phyloP scores from a whole-genome alignment of 2,113 vertebrate genomes.

The Mugil cephalus region DNA sequence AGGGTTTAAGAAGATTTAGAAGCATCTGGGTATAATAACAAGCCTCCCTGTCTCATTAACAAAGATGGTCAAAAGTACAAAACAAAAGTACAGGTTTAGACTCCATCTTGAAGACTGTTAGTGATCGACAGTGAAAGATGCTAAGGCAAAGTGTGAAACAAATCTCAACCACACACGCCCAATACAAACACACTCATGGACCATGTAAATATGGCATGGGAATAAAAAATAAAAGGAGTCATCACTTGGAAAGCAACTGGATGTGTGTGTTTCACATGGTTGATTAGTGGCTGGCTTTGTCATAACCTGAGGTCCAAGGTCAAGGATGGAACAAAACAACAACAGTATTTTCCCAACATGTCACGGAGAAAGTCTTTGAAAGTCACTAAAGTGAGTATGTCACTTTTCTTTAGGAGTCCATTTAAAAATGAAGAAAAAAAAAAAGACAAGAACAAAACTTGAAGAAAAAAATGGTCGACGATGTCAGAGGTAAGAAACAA shows the following conservation, averaged over 20 bases:
- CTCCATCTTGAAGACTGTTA: slow-evolving; percentile 36
- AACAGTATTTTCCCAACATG: slow-evolving; percentile 28
- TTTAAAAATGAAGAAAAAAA: neutral
- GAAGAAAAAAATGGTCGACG: neutral
- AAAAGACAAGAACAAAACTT: neutral
- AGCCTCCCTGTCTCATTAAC: slow-evolving; percentile 48
- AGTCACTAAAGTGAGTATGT: neutral
- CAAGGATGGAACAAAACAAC: neutral
- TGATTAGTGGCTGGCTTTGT: slow-evolving; percentile 20
- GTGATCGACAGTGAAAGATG: slow-evolving; percentile 31
- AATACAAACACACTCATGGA: slow-evolving; percentile 19
- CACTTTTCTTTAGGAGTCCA: neutral
- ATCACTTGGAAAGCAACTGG: slow-evolving; percentile 18
- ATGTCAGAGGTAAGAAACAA: slow-evolving; percentile 23
- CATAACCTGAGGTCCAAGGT: slow-evolving; percentile 29
- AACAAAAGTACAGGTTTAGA: slow-evolving; percentile 36
- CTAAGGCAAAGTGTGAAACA: slow-evolving; percentile 38
- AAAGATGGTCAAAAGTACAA: slow-evolving; percentile 53
- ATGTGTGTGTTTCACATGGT: neutral
- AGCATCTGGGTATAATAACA: slow-evolving; percentile 41
- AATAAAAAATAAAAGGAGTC: slow-evolving; percentile 31
- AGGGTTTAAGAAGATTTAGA: slow-evolving; percentile 29
- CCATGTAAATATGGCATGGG: slow-evolving; percentile 19
- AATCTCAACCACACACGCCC: slow-evolving; percentile 13
- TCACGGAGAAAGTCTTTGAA: slow-evolving; percentile 21